These are phyloP conservation scores for Pyralis farinalis DNA, from an alignment of 2,888 invertebrate genomes.

Conservation along the genomic window DNA sequence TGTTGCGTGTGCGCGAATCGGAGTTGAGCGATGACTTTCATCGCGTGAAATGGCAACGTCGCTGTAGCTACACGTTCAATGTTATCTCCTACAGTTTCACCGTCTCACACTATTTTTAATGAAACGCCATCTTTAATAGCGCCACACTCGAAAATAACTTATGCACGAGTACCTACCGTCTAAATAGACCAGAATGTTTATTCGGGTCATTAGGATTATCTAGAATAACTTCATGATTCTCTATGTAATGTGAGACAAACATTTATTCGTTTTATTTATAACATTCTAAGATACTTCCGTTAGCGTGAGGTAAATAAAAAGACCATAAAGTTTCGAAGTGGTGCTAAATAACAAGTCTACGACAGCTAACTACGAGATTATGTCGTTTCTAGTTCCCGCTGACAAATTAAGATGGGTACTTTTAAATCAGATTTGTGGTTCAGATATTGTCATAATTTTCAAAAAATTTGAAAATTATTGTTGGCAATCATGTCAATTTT, in stretches of 20 bases:
- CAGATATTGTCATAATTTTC: too few species aligned
- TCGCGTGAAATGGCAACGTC: constrained; percentile 70
- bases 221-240: constrained; percentile 40
- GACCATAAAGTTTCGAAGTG: background rate
- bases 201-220: constrained; percentile 42
- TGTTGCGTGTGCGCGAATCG: constrained; percentile 32
- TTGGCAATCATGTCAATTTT: background rate
- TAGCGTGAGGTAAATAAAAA: background rate
- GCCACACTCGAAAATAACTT: constrained; percentile 6
- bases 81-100: constrained; percentile 40
- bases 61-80: constrained; percentile 36
- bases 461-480: background rate
- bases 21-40: constrained; percentile 66
- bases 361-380: background rate
- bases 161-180: background rate
- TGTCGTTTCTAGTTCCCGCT: too few species aligned
- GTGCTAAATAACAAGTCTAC: background rate
- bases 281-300: constrained; percentile 21
- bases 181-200: constrained; percentile 23
- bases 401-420: too few species aligned
- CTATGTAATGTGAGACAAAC: constrained; percentile 38
- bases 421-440: too few species aligned
- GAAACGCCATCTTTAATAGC: constrained; percentile 12
- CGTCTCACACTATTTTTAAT: constrained; percentile 26
- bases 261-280: constrained; percentile 32